A percentile compares a stretch with the other conserved stretches of the same genome.
Conservation (phyloP, 2,888 invertebrate genomes). For the Yponomeuta plumbellus region DNA sequence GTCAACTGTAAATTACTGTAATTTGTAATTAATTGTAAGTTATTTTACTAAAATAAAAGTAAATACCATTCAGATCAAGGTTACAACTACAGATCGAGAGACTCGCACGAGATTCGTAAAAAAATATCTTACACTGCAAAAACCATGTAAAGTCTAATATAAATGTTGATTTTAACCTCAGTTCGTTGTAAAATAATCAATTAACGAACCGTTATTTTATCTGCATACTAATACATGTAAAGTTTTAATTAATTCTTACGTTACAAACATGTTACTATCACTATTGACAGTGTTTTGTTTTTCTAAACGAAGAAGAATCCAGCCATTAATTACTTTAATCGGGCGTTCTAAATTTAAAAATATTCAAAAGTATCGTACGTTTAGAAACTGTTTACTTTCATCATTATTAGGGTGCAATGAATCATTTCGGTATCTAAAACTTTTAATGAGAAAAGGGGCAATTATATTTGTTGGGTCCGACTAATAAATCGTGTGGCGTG, state of each 20-base stretch:
- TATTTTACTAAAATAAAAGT: no score
- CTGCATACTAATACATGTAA: neutral
- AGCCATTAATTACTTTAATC: conserved; percentile 19
- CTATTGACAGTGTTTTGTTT: neutral
- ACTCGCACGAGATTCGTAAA: no score
- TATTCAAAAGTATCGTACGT: conserved; percentile 18
- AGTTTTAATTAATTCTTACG: conserved; percentile 9
- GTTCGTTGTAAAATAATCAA: neutral
- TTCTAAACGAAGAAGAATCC: conserved; percentile 2
- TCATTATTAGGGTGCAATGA: conserved; percentile 34
- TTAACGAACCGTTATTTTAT: conserved; percentile 12
- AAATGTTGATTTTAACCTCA: no score
- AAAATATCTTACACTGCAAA: neutral
- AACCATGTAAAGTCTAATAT: no score
- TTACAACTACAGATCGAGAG: no score
- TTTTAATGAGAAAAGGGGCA: conserved; percentile 37
- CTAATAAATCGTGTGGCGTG: conserved; percentile 22
- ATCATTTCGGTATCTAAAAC: conserved; percentile 36
- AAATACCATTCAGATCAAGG: no score
- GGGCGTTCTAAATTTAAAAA: conserved; percentile 29
- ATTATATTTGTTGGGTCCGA: conserved; percentile 24
- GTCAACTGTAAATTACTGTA: no score
- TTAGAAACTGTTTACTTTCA: conserved; percentile 30
- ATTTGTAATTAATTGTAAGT: no score
- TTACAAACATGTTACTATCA: neutral